Evolutionary conservation across 2,888 invertebrate species (phyloP), one percentile per base, ranked within the genome.

Genomic region (Caenorhabditis doughertyi): DNA sequence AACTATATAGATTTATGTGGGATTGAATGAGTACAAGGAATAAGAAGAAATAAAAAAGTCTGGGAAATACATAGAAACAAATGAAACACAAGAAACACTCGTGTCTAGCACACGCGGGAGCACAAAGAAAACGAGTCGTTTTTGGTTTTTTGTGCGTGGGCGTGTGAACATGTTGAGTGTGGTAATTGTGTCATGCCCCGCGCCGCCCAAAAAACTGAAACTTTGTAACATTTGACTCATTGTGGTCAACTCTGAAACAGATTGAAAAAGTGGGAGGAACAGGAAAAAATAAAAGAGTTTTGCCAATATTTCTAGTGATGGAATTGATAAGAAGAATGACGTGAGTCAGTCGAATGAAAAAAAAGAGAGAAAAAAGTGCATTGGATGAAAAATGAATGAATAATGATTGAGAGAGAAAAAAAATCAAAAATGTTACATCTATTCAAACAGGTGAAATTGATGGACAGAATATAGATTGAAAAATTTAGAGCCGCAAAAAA

Each of bases 311-410:
- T 71, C 51, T 25, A 58, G 65, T 32, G 49, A 49, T 60, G 21
- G 47, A 60, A 49, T 60, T 72, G 72, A 72, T 72, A 72, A 72
- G 72, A 49, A 51, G 65, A 51, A 51, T 65, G 65, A 65, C 65
- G 65, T 65, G 65, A 39, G 39, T 13, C 18, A 25, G 49, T 13
- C 9, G 49, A 49, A 32, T 18, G 49, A 25, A 18, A 21, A 21
- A 21, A 21, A 32, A 39, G 21, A 23, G 32, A 32, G 32, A 32
- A 9, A 32, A 32, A 9, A 32, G 32, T 32, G 32, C 4, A 32
- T 7, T 32, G 32, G 32, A 32, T 7, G 9, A 32, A 32, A 7
- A 32, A 32, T 32, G 9, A 4, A 32, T 32, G 32, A 32, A 9
- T 32, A 4, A 32, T 32, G 4, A 9, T 32, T 32, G 32, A 49